Percentiles rank a stretch among this genome's conserved stretches.
Evolutionary conservation across 1,140 invertebrate genomes (phyloP).

Genomic region (Atopsyche davidsoni): DNA sequence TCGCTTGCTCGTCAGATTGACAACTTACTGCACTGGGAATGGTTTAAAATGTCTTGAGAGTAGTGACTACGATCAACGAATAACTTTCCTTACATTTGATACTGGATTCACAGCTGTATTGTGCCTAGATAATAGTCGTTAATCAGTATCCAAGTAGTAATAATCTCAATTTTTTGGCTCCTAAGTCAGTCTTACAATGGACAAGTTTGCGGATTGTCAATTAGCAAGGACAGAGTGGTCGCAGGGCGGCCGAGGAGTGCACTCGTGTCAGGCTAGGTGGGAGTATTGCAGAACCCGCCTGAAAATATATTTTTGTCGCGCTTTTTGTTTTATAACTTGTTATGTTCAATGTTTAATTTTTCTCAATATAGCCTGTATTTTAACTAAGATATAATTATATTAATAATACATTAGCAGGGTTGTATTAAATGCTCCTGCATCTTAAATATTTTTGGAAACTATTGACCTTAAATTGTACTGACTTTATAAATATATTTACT

Average conservation of each 20-base stretch:
- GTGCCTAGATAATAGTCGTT: slow-evolving; percentile 53
- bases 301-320: slow-evolving; percentile 25
- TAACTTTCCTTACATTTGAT: slow-evolving; percentile 41
- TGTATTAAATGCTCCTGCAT: slow-evolving; percentile 47
- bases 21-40: slow-evolving; percentile 14
- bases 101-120: slow-evolving; percentile 51
- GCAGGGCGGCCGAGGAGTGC: too few relatives aligned
- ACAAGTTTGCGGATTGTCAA: slow-evolving; percentile 27
- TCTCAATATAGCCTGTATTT: slow-evolving; percentile 54
- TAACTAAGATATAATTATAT: slow-evolving; percentile 56
- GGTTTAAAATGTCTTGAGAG: slow-evolving; percentile 6
- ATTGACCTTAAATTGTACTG: slow-evolving; percentile 56
- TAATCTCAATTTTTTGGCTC: slow-evolving; percentile 52
- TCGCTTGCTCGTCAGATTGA: slow-evolving; percentile 23
- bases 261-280: slow-evolving; percentile 10
- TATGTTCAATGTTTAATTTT: slow-evolving; percentile 41
- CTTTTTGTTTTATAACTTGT: slow-evolving; percentile 26
- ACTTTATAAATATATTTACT: slow-evolving; percentile 55
- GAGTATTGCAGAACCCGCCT: slow-evolving; percentile 19
- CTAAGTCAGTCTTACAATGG: slow-evolving; percentile 32
- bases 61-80: slow-evolving; percentile 46
- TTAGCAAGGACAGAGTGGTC: too few relatives aligned
- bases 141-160: slow-evolving; percentile 48
- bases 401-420: slow-evolving; percentile 53
- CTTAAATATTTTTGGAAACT: slow-evolving; percentile 55